These are phyloP conservation scores for Apteryx mantelli DNA, from an alignment of 2,113 vertebrate genomes.

Conservation along the genomic window DNA sequence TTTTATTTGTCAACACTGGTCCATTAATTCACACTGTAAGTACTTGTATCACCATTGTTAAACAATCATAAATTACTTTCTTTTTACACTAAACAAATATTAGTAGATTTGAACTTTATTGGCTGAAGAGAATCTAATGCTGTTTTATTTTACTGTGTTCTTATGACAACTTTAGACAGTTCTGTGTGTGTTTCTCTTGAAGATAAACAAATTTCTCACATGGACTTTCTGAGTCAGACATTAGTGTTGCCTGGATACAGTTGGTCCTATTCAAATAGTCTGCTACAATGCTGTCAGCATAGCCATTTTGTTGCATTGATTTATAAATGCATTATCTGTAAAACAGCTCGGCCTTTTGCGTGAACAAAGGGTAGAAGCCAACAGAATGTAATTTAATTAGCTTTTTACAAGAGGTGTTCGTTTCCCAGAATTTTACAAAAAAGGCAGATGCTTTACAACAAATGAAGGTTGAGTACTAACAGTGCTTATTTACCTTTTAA, in stretches of 20 bases:
- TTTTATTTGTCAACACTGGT: background rate
- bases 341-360: slow-evolving; percentile 13
- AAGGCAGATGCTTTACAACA: background rate
- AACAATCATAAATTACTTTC: background rate
- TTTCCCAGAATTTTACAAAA: slow-evolving; percentile 18
- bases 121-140: background rate
- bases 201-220: slow-evolving; percentile 14
- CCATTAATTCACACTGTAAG: background rate
- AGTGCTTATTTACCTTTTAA: background rate
- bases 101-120: background rate
- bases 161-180: background rate
- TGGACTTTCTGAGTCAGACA: background rate
- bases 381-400: background rate
- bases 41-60: background rate
- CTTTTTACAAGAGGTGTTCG: background rate
- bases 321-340: slow-evolving; percentile 48
- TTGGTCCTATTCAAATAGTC: background rate
- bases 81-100: background rate
- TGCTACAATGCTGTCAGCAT: background rate
- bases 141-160: background rate
- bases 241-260: slow-evolving; percentile 27
- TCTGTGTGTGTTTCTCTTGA: background rate
- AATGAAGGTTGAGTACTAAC: background rate
- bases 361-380: background rate
- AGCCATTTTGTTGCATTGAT: background rate